Evolutionary conservation across 2,888 invertebrate species (phyloP).

Genomic region (Cosmia pyralina): DNA sequence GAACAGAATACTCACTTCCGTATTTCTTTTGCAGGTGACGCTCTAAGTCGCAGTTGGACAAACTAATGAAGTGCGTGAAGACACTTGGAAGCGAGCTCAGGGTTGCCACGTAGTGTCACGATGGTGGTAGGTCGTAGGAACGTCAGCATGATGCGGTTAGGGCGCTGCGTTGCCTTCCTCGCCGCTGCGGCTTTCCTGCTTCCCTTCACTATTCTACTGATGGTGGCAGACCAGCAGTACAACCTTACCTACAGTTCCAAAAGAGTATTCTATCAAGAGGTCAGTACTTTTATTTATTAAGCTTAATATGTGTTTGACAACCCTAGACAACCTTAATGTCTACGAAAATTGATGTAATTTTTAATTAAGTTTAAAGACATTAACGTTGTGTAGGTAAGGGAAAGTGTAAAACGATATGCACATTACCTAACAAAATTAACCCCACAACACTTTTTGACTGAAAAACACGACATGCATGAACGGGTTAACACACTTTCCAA

Average conservation of each 20-base stretch:
- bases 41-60: not conserved
- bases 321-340: conserved; percentile 15
- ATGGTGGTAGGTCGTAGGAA: conserved; percentile 82
- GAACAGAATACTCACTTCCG: not conserved
- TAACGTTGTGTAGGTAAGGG: conserved; percentile 1
- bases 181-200: conserved; percentile 91
- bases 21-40: conserved; percentile 40
- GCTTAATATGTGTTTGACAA: conserved; percentile 15
- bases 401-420: conserved; percentile 16
- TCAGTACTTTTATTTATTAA: conserved; percentile 69
- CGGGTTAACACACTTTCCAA: conserved; percentile 5
- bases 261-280: conserved; percentile 89
- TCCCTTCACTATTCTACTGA: conserved; percentile 90
- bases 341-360: not conserved
- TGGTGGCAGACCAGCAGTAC: conserved; percentile 91
- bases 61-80: conserved; percentile 59
- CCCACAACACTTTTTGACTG: conserved; percentile 28
- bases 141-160: conserved; percentile 87
- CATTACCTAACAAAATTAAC: conserved; percentile 42
- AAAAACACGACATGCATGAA: conserved; percentile 34
- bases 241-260: conserved; percentile 89
- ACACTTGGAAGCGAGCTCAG: conserved; percentile 36
- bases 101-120: conserved; percentile 47
- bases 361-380: not conserved
- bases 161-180: conserved; percentile 91